Evolutionary conservation across 2,888 invertebrate genomes (phyloP), one percentile per base, ranked within the genome.

Genomic region (Drosophila histrio): DNA sequence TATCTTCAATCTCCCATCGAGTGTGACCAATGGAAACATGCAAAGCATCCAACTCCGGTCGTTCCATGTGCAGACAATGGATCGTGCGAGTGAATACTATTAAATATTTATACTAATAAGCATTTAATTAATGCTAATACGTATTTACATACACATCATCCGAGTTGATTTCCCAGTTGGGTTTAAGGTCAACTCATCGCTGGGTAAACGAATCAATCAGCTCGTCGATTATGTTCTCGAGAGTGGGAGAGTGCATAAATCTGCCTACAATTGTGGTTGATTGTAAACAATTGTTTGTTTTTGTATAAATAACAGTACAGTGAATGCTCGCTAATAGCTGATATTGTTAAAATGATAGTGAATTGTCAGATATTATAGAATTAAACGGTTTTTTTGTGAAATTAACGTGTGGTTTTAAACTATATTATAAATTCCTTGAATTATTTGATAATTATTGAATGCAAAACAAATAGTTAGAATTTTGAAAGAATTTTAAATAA

Each of bases 81-180:
- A 69, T 81, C 81, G 81, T 81, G 81, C 68, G 60, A 60, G 59
- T 66, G 81, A 69, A 83, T 81, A 68, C 46, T 70, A 82, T 81
- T 87, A 72, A 80, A 46, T 39, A 22, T 39, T 9, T 15, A 72
- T 77, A 75, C 70, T 71, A 71, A 72, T 77, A 82, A 54, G 66
- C 63, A 52, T 65, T 57, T 76, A 79, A 82, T 82, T 81, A 75
- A 85, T 81, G 79, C 75, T 38, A 41, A 65, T 53, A 43, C 41
- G 22, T 41, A 53, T 22, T 41, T 41, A 41, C 53, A 32, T 22
- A 47, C 32, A 9, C 21, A 46, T 30, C 19, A 30, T 22, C 22
- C 15, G 1, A 15, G 7, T 24, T 24, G 26, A 38, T 19, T 26
- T 50, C 26, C 50, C 49, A 22, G 11, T 19, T 50, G 34, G 32